phyloP scores from a whole-genome alignment of 1,140 invertebrate genomes.

The Tetragnatha versicolor region DNA sequence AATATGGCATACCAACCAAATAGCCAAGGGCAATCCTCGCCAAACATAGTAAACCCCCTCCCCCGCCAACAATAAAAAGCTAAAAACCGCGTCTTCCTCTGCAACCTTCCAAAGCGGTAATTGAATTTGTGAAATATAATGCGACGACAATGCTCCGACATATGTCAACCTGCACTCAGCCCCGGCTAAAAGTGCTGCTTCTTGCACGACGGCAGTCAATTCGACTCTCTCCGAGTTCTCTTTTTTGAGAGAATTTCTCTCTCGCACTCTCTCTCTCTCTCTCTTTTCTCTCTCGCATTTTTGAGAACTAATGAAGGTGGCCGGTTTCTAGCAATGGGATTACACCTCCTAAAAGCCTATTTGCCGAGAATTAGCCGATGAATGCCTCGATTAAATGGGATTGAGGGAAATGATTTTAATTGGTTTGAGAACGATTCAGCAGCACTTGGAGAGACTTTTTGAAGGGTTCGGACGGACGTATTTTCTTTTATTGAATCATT shows the following conservation, averaged over 20 bases:
- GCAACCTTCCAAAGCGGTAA: constrained; percentile 26
- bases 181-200: constrained; percentile 2
- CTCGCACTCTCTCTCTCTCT: constrained; percentile 2
- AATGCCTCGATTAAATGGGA: constrained; percentile 28
- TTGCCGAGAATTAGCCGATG: neutral
- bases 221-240: constrained; percentile 22
- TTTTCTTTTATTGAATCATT: too few species aligned
- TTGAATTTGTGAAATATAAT: constrained; percentile 55
- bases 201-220: neutral
- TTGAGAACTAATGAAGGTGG: constrained; percentile 37
- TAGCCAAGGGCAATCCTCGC: too few species aligned
- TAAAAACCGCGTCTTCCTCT: neutral
- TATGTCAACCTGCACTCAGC: constrained; percentile 46
- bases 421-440: constrained; percentile 28
- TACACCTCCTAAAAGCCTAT: constrained; percentile 46
- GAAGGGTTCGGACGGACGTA: too few species aligned
- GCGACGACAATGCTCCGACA: constrained; percentile 42
- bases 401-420: constrained; percentile 27
- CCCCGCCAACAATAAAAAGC: neutral
- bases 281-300: neutral
- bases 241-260: neutral
- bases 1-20: too few species aligned
- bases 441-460: too few species aligned
- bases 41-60: too few species aligned
- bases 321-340: constrained; percentile 22